Conservation (phyloP, 2,888 invertebrate species). For the Luperina nickerlii region DNA sequence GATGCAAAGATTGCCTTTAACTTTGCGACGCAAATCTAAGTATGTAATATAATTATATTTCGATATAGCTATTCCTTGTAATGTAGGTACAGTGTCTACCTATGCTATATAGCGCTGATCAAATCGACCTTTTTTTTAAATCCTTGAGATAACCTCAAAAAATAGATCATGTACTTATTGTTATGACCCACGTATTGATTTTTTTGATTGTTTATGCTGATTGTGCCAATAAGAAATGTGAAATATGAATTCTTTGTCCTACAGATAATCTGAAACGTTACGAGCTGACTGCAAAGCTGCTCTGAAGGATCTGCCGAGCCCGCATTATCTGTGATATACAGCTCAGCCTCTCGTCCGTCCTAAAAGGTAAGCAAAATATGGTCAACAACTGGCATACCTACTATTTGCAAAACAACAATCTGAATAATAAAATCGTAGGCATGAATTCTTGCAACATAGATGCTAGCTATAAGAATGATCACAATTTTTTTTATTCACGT, state of each 20-base stretch:
- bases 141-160: slow-evolving; percentile 85
- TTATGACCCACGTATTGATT: slow-evolving; percentile 47
- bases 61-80: slow-evolving; percentile 58
- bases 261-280: slow-evolving; percentile 85
- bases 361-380: slow-evolving; percentile 81
- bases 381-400: slow-evolving; percentile 3
- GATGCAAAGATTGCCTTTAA: slow-evolving; percentile 73
- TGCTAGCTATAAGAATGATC: background rate
- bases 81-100: slow-evolving; percentile 37
- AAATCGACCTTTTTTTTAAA: slow-evolving; percentile 58
- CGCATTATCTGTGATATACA: slow-evolving; percentile 91
- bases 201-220: slow-evolving; percentile 46
- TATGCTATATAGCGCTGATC: slow-evolving; percentile 51
- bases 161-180: slow-evolving; percentile 57
- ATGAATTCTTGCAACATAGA: slow-evolving; percentile 22
- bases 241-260: slow-evolving; percentile 65
- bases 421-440: background rate
- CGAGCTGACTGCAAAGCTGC: slow-evolving; percentile 89
- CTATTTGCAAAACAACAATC: slow-evolving; percentile 12
- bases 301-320: slow-evolving; percentile 89
- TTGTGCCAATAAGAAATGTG: slow-evolving; percentile 48
- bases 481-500: slow-evolving; percentile 11
- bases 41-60: slow-evolving; percentile 28
- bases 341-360: slow-evolving; percentile 91
- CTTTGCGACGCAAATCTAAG: slow-evolving; percentile 77